A percentile compares a stretch with the other conserved stretches of the same genome.
Conservation (phyloP, 2,113 vertebrate genomes). For the Atherinomorus stipes region DNA sequence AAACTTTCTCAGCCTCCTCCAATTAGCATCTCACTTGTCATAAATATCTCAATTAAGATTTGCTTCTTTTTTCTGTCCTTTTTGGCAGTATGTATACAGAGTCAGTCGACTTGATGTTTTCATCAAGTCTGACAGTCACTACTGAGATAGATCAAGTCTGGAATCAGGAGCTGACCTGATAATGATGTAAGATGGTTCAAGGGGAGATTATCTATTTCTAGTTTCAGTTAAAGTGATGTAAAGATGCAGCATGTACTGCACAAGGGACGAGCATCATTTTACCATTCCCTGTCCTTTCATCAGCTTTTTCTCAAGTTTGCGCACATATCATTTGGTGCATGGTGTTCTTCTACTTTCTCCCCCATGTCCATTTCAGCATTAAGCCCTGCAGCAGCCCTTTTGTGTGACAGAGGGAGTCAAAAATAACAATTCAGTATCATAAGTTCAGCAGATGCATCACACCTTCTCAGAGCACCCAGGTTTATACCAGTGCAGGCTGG, state of each 20-base stretch:
- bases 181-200: slow-evolving; percentile 13
- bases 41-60: too few relatives aligned
- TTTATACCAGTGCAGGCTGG: slow-evolving; percentile 6
- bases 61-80: too few relatives aligned
- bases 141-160: not conserved
- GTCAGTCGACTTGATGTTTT: too few relatives aligned
- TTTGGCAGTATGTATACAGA: too few relatives aligned
- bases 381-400: slow-evolving; percentile 16
- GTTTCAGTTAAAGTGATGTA: slow-evolving; percentile 21
- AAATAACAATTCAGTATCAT: slow-evolving; percentile 39
- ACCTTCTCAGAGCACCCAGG: slow-evolving; percentile 9
- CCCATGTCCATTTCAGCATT: slow-evolving; percentile 11
- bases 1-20: too few relatives aligned
- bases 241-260: slow-evolving; percentile 2
- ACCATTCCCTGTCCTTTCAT: slow-evolving; percentile 9
- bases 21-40: too few relatives aligned
- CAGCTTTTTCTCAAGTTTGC: slow-evolving; percentile 2
- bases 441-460: slow-evolving; percentile 39
- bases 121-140: too few relatives aligned
- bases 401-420: slow-evolving; percentile 19
- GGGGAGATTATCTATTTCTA: slow-evolving; percentile 8
- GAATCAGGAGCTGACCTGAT: not conserved
- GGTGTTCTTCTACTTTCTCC: not conserved
- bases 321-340: not conserved
- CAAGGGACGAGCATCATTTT: slow-evolving; percentile 15